These are phyloP conservation scores for Onychorhynchus coronatus DNA, from an alignment of 2,113 vertebrate genomes.

Conservation along the genomic window DNA sequence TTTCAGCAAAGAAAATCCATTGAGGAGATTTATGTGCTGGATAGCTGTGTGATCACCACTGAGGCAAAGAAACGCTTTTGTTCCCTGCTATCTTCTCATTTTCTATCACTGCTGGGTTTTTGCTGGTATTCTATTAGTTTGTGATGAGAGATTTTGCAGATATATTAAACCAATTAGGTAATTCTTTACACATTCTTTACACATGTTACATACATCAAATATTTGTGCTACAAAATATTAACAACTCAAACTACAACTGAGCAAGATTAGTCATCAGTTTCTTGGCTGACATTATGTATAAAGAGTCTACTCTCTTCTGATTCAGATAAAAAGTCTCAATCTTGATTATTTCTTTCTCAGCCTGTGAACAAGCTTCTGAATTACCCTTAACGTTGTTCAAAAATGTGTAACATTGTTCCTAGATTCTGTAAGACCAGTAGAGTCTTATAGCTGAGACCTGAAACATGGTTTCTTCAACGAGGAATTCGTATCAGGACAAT, in stretches of 20 bases:
- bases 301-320: background rate
- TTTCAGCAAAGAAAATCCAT: background rate
- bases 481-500: background rate
- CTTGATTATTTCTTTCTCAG: background rate
- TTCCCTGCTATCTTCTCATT: background rate
- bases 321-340: background rate
- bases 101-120: background rate
- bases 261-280: background rate
- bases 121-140: background rate
- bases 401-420: background rate
- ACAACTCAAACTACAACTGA: background rate
- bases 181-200: background rate
- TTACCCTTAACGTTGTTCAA: background rate
- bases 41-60: background rate
- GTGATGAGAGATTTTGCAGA: background rate
- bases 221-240: background rate
- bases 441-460: background rate
- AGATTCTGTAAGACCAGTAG: background rate
- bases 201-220: background rate
- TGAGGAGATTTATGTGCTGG: background rate
- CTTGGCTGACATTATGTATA: background rate
- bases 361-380: background rate
- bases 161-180: background rate
- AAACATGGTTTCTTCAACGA: background rate
- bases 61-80: background rate